Evolutionary conservation across 2,797 vertebrate genomes (phyloP), one percentile per base, ranked within the genome.

Genomic region (Carapus acus): DNA sequence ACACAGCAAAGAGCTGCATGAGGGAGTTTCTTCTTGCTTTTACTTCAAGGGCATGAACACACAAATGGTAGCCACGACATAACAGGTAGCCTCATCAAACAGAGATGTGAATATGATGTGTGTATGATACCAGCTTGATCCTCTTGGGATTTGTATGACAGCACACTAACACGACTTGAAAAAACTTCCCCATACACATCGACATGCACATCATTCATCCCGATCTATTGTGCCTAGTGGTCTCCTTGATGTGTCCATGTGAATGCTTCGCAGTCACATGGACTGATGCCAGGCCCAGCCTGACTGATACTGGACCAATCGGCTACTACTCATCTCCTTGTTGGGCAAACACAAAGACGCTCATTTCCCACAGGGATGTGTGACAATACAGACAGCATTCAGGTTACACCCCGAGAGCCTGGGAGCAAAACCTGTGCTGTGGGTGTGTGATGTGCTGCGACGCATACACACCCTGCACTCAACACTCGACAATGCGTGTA

Each of bases 321-420:
- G 69, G 55, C 58, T 45, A 43, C 55, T 62, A 77, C 77, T 78
- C 72, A 67, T 78, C 73, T 71, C 83, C 72, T 58, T 57, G 67
- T 67, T 74, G 52, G 53, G 47, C 48, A 75, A 76, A 78, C 76
- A 85, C 74, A 84, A 86, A 85, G 58, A 59, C 17, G 49, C 33
- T 42, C 11, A 56, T 66, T 72, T 79, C 72, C 71, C 75, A 73
- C 45, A 39, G 69, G 67, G 69, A 54, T 43, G 54, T 76, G 62
- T 55, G 66, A 80, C 73, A 83, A 77, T 51, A 59, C 48, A 55
- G 56, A 66, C 61, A 77, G 69, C 48, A 62, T 79, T 77, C 67
- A 80, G 82, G 84, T 76, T 83, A 79, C 53, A 48, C 63, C 62
- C 60, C 40, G n/a, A n/a, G n/a, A n/a, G 50, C 60, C 37, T 52